Evolutionary conservation across 2,797 vertebrate species (phyloP).

Genomic region (Sebastes hubbsi): DNA sequence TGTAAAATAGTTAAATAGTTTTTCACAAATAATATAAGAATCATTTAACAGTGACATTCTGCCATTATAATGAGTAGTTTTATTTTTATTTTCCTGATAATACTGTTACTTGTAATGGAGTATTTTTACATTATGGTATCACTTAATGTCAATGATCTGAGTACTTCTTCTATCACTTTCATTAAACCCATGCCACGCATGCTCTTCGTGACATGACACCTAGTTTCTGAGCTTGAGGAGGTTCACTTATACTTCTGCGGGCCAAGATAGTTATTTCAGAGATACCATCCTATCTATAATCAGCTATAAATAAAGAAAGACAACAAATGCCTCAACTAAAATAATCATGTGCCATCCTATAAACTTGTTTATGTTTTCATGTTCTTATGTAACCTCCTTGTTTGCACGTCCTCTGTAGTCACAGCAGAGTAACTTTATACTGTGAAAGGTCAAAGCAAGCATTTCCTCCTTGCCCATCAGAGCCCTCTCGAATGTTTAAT

Average conservation of each 20-base stretch:
- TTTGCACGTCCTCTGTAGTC: conserved; percentile 61
- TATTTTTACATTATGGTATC: not conserved
- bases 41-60: not conserved
- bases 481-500: conserved; percentile 60
- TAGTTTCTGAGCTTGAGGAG: not conserved
- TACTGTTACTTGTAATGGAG: not conserved
- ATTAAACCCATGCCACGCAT: not conserved
- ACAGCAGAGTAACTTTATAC: conserved; percentile 71
- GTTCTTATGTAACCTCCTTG: conserved; percentile 39
- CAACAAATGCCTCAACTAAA: conserved; percentile 31
- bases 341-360: conserved; percentile 23
- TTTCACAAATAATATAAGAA: not conserved
- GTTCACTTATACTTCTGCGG: not conserved
- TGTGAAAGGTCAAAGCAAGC: conserved; percentile 57
- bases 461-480: conserved; percentile 58
- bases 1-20: not conserved
- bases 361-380: conserved; percentile 47
- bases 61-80: not conserved
- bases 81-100: not conserved
- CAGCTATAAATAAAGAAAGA: conserved; percentile 37
- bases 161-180: not conserved
- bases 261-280: conserved; percentile 6
- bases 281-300: conserved; percentile 7
- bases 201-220: not conserved
- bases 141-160: not conserved